phyloP scores from a whole-genome alignment of 2,888 invertebrate genomes.

The Pyrrhosoma nymphula region DNA sequence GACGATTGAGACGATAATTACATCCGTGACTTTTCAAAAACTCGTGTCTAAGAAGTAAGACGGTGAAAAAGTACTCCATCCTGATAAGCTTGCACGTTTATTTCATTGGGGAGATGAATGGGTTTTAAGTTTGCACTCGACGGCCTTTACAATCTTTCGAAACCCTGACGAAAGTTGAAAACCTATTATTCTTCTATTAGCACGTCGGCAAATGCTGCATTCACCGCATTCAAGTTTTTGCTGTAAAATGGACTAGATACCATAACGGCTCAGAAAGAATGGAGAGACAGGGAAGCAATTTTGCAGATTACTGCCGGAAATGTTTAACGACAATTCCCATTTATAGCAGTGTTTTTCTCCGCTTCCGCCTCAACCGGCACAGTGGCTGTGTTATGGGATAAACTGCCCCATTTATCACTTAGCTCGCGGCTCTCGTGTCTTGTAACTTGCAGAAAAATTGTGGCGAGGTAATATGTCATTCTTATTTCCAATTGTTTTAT shows the following conservation, averaged over 20 bases:
- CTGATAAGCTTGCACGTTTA: background rate
- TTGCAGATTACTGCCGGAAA: background rate
- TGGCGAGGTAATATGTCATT: background rate
- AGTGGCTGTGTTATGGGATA: background rate
- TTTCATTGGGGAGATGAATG: background rate
- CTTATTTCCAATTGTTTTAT: background rate
- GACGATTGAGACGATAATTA: background rate
- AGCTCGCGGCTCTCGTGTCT: background rate
- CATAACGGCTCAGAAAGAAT: background rate
- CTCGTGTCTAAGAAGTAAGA: background rate
- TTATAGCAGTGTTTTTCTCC: background rate
- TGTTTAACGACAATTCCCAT: background rate
- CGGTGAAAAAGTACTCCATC: background rate
- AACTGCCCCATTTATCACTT: background rate
- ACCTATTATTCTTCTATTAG: background rate
- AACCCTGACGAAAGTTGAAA: background rate
- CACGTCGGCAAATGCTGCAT: background rate
- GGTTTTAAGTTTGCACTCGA: background rate
- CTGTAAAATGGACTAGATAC: background rate
- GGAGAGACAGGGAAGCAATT: background rate
- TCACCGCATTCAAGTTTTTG: background rate
- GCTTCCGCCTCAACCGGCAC: background rate
- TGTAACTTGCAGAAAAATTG: background rate
- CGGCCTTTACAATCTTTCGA: background rate
- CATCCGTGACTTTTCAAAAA: background rate